Conservation (phyloP, 2,113 vertebrate species). For the Canis aureus region DNA sequence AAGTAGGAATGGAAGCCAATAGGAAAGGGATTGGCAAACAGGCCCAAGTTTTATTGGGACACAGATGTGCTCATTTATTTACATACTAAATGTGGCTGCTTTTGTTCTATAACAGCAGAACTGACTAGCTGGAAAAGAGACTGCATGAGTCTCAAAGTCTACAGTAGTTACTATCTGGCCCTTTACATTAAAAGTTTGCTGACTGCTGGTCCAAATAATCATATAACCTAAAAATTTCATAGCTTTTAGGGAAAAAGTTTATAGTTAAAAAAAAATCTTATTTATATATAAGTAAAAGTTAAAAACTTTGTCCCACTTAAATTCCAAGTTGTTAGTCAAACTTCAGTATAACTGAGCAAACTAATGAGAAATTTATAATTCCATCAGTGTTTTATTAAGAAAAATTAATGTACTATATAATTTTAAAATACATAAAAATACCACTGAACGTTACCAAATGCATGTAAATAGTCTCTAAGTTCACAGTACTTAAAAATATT, state of each 20-base stretch:
- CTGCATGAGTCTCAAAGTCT: background rate
- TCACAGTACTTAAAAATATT: conserved; percentile 7
- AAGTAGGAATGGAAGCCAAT: background rate
- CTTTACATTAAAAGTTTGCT: conserved; percentile 6
- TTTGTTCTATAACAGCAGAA: conserved; percentile 13
- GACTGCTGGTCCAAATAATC: conserved; percentile 22
- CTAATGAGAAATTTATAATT: conserved; percentile 52
- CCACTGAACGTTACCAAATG: background rate
- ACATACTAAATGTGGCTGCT: background rate
- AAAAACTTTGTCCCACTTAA: conserved; percentile 46
- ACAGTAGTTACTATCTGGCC: background rate
- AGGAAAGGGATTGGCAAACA: background rate
- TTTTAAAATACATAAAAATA: conserved; percentile 44
- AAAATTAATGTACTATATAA: conserved; percentile 4
- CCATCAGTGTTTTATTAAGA: conserved; percentile 51
- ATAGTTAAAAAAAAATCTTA: conserved; percentile 24
- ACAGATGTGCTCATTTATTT: conserved; percentile 20
- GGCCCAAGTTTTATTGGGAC: conserved; percentile 13
- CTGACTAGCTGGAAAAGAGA: background rate
- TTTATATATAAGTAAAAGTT: conserved; percentile 34
- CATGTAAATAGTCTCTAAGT: conserved; percentile 16
- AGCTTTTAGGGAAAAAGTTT: conserved; percentile 16
- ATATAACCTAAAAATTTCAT: background rate
- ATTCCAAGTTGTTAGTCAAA: conserved; percentile 54
- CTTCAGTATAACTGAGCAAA: background rate